Conservation (phyloP, 2,888 invertebrate genomes). For the Zeuzera pyrina region DNA sequence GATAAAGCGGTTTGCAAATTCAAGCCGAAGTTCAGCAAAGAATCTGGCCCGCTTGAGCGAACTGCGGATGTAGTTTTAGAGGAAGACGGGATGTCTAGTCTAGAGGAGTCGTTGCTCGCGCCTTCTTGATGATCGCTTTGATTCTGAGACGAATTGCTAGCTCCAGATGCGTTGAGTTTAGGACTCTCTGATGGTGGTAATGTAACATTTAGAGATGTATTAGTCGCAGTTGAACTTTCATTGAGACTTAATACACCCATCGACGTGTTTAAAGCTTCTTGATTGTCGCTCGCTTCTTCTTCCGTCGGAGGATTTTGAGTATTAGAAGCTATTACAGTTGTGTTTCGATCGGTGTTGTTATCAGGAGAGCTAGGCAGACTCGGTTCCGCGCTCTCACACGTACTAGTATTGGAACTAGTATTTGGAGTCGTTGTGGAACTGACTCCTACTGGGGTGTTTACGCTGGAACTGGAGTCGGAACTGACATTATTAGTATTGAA, state of each 20-base stretch:
- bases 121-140: conserved; percentile 31
- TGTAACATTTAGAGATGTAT: conserved; percentile 56
- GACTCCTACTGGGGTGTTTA: conserved; percentile 73
- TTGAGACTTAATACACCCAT: conserved; percentile 56
- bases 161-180: conserved; percentile 38
- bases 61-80: conserved; percentile 44
- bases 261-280: conserved; percentile 42
- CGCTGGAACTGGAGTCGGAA: conserved; percentile 80
- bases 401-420: conserved; percentile 80
- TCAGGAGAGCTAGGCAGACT: conserved; percentile 80
- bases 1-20: conserved; percentile 55
- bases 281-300: conserved; percentile 33
- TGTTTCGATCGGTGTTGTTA: conserved; percentile 39
- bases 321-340: conserved; percentile 24
- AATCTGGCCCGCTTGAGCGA: conserved; percentile 44
- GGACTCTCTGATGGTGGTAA: conserved; percentile 57
- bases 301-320: conserved; percentile 23
- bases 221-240: conserved; percentile 62
- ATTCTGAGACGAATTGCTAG: conserved; percentile 23
- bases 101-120: conserved; percentile 31
- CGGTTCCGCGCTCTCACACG: conserved; percentile 80
- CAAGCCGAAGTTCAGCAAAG: conserved; percentile 47
- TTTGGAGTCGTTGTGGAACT: conserved; percentile 80
- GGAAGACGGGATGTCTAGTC: conserved; percentile 45
- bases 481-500: conserved; percentile 59